Evolutionary conservation across 2,888 invertebrate species (phyloP).

Genomic region (Diplolepis rosae): DNA sequence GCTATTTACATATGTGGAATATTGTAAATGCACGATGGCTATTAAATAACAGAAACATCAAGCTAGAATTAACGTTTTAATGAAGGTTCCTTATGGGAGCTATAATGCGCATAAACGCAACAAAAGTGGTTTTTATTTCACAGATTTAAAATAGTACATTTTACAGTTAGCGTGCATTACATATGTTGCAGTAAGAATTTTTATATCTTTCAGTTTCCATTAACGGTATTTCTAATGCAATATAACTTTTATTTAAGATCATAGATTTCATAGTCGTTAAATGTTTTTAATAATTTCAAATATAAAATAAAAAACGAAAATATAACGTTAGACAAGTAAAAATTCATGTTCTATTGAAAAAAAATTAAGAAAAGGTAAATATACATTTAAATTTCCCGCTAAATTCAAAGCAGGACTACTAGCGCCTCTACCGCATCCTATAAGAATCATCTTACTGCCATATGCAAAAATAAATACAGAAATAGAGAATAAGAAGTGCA

Average conservation of each 20-base stretch:
- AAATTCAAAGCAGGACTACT: not conserved
- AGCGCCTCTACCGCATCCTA: not conserved
- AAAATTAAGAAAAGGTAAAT: not conserved
- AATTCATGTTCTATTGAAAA: too few species aligned
- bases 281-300: too few species aligned
- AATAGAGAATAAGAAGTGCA: not conserved
- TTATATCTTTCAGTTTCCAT: not conserved
- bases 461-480: too few species aligned
- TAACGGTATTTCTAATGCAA: not conserved
- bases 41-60: not conserved
- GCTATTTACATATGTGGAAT: not conserved
- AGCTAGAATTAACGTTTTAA: not conserved
- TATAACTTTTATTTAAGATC: too few species aligned
- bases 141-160: not conserved
- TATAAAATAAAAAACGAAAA: too few species aligned
- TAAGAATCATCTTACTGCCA: too few species aligned
- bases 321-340: too few species aligned
- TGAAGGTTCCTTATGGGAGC: not conserved
- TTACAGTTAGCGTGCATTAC: not conserved
- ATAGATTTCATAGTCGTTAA: too few species aligned
- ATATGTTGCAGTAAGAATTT: not conserved
- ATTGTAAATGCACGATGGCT: not conserved
- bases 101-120: not conserved
- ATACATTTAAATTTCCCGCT: not conserved
- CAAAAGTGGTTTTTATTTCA: not conserved